A percentile compares a stretch with the other conserved stretches of the same genome.
phyloP scores from a whole-genome alignment of 2,113 vertebrate species.

The Amphiprion ocellaris region DNA sequence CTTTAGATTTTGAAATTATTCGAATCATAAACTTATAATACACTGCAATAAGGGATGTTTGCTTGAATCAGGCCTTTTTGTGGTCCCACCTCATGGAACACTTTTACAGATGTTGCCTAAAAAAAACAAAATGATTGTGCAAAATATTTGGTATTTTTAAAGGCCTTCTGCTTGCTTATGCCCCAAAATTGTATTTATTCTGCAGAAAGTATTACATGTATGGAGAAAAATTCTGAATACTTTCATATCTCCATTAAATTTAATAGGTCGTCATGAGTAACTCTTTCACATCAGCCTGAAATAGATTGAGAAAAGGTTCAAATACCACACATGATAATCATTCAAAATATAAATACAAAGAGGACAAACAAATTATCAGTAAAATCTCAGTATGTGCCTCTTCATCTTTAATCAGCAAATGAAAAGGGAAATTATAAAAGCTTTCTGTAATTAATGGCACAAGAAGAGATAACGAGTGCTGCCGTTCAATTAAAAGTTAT shows the following conservation, averaged over 20 bases:
- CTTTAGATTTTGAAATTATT: too few species aligned
- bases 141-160: not conserved
- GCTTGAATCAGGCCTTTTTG: too few species aligned
- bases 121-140: not conserved
- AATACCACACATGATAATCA: constrained; percentile 19
- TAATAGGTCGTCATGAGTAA: constrained; percentile 21
- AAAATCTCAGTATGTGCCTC: constrained; percentile 35
- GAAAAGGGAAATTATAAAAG: constrained; percentile 67
- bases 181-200: not conserved
- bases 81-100: too few species aligned
- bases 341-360: constrained; percentile 48
- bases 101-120: too few species aligned
- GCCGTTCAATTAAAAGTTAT: constrained; percentile 81
- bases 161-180: not conserved
- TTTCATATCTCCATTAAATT: constrained; percentile 24
- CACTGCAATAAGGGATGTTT: too few species aligned
- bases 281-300: constrained; percentile 6
- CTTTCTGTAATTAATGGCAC: constrained; percentile 72
- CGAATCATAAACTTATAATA: too few species aligned
- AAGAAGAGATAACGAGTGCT: constrained; percentile 70
- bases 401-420: constrained; percentile 66
- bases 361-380: constrained; percentile 39
- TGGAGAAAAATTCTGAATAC: not conserved
- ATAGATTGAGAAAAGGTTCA: constrained; percentile 9
- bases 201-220: not conserved